phyloP scores from a whole-genome alignment of 2,113 vertebrate species.

The Pollimyrus isidori region DNA sequence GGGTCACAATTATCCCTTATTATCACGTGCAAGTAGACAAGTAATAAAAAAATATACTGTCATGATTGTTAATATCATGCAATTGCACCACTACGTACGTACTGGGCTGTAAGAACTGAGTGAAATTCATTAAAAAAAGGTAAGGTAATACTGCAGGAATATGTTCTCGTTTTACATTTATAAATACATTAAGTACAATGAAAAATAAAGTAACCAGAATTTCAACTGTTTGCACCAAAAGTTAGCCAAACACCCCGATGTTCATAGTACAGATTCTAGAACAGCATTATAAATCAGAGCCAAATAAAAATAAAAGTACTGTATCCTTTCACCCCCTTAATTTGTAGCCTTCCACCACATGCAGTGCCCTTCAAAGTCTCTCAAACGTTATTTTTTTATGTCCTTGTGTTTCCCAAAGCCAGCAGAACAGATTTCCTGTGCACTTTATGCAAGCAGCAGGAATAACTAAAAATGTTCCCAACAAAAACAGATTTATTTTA shows the following conservation, averaged over 20 bases:
- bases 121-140: not conserved
- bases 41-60: not conserved
- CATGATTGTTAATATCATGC: not conserved
- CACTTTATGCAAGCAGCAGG: not conserved
- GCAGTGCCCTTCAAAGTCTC: conserved; percentile 52
- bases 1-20: not conserved
- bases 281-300: conserved; percentile 35
- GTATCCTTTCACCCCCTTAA: conserved; percentile 46
- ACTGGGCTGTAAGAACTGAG: not conserved
- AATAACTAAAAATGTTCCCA: not conserved
- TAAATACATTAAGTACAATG: not conserved
- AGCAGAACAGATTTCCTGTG: conserved; percentile 20
- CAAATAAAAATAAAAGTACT: conserved; percentile 54
- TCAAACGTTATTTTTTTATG: conserved; percentile 45
- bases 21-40: not conserved
- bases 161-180: not conserved
- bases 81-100: not conserved
- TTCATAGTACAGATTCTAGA: not conserved
- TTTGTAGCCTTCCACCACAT: conserved; percentile 61
- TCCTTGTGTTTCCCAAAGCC: conserved; percentile 33
- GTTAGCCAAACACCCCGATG: not conserved
- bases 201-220: not conserved
- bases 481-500: not conserved
- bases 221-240: not conserved
- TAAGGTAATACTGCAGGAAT: not conserved